A percentile compares a stretch with the other conserved stretches of the same genome.
Evolutionary conservation across 2,113 vertebrate genomes (phyloP).

Genomic region (Tichodroma muraria): DNA sequence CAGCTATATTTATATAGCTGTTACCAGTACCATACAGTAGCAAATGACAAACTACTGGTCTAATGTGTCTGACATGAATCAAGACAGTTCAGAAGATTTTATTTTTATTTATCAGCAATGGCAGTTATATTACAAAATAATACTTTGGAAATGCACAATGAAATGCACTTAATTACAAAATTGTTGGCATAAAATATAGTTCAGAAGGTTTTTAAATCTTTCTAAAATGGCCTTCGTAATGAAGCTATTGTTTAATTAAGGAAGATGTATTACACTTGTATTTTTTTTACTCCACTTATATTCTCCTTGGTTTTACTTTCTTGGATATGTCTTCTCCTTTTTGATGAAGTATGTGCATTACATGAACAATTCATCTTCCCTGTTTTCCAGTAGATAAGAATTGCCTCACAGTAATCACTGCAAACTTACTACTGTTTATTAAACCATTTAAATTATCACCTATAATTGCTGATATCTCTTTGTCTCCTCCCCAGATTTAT

Average conservation of each 20-base stretch:
- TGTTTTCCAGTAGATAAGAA: neutral
- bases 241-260: neutral
- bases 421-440: neutral
- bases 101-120: neutral
- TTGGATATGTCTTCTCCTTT: neutral
- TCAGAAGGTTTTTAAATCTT: neutral
- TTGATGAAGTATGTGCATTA: neutral
- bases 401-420: neutral
- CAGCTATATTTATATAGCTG: neutral
- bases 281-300: neutral
- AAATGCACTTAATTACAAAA: neutral
- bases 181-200: neutral
- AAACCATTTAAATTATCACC: neutral
- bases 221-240: neutral
- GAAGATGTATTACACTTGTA: neutral
- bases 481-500: neutral
- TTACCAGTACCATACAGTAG: neutral
- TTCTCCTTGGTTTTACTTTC: neutral
- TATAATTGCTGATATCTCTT: neutral
- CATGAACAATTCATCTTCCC: neutral
- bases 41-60: neutral
- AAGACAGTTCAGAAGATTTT: neutral
- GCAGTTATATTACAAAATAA: neutral
- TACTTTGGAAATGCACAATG: neutral
- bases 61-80: neutral